Conservation (phyloP, 2,113 vertebrate genomes). For the Prunella himalayana region DNA sequence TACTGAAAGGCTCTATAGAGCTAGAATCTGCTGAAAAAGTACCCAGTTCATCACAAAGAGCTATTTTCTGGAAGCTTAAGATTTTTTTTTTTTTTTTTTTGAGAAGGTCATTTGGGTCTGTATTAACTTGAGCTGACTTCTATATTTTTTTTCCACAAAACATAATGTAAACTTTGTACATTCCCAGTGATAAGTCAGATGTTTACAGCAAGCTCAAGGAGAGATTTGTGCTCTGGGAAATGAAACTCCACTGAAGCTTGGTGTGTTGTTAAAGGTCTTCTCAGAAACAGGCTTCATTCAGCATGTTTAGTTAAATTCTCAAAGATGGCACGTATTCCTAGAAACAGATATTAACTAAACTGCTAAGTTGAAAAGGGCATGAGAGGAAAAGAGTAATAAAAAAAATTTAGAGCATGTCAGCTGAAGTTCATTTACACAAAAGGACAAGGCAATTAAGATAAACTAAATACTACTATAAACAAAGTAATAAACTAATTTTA, state of each 20-base stretch:
- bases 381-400: background rate
- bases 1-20: background rate
- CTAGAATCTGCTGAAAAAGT: background rate
- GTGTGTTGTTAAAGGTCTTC: background rate
- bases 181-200: background rate
- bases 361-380: background rate
- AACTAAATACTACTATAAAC: background rate
- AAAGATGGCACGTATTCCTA: background rate
- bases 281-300: background rate
- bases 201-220: background rate
- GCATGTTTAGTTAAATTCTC: background rate
- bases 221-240: background rate
- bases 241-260: background rate
- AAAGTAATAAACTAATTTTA: background rate
- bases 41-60: background rate
- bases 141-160: constrained; percentile 13
- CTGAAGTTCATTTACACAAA: background rate
- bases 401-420: background rate
- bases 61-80: background rate
- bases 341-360: constrained; percentile 45
- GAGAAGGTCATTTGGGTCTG: background rate
- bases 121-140: background rate
- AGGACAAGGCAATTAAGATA: background rate
- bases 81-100: background rate
- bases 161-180: background rate